A percentile compares a stretch with the other conserved stretches of the same genome.
Evolutionary conservation across 2,797 vertebrate genomes (phyloP).

Genomic region (Melanotaenia pygmaea): DNA sequence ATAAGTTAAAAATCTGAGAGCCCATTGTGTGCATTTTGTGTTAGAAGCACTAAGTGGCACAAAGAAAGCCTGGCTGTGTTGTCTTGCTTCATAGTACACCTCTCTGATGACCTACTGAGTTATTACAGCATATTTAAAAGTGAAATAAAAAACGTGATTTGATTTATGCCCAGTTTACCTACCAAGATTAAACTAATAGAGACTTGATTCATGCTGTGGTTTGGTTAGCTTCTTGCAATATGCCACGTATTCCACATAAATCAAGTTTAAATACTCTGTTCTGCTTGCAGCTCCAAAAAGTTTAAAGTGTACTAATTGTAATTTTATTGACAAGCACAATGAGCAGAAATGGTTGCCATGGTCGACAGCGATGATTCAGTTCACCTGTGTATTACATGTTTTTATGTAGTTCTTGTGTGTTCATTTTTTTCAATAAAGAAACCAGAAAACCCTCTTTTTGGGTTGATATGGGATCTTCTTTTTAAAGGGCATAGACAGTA

Average conservation of each 20-base stretch:
- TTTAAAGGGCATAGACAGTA: slow-evolving; percentile 16
- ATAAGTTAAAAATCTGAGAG: not conserved
- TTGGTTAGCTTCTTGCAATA: slow-evolving; percentile 23
- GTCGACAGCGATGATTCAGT: slow-evolving; percentile 58
- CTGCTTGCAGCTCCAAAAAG: slow-evolving; percentile 45
- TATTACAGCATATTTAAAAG: slow-evolving; percentile 4
- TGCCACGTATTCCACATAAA: slow-evolving; percentile 57
- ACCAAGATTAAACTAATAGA: slow-evolving; percentile 34
- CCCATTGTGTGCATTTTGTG: not conserved
- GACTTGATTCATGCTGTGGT: slow-evolving; percentile 6
- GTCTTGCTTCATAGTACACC: not conserved
- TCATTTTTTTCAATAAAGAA: slow-evolving; percentile 75
- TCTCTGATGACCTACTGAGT: slow-evolving; percentile 6
- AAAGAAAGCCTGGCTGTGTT: not conserved
- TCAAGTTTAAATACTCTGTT: slow-evolving; percentile 26
- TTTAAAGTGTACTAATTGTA: slow-evolving; percentile 53
- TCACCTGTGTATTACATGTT: slow-evolving; percentile 72
- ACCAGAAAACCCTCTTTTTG: slow-evolving; percentile 44
- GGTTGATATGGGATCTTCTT: slow-evolving; percentile 35
- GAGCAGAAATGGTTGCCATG: slow-evolving; percentile 57
- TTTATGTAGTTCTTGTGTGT: slow-evolving; percentile 72
- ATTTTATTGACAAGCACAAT: slow-evolving; percentile 55
- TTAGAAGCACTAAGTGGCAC: not conserved
- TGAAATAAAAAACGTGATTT: not conserved
- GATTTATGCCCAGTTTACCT: slow-evolving; percentile 6